Evolutionary conservation across 2,113 vertebrate genomes (phyloP), one percentile per base, ranked within the genome.

Genomic region (Pachyramphus minor): DNA sequence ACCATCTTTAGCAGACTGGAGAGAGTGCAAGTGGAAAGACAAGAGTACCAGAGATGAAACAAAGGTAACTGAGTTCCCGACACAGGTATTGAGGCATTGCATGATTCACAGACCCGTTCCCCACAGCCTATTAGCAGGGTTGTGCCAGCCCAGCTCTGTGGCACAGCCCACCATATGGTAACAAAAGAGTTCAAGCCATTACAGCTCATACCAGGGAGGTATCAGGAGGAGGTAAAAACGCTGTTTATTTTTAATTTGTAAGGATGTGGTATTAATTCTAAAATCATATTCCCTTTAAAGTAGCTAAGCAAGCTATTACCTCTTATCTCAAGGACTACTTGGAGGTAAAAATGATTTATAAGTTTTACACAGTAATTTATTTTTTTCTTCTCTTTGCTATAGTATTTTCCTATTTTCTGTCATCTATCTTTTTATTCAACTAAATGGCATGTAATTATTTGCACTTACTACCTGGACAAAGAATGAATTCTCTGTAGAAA

Each of bases 371-470:
- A 20, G 59, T 28, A 47, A 4, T 13, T 35, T 42, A 42, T 75
- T 81, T 60, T 84, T 60, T 44, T 4, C 12, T 42, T 59, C 39
- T 60, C 47, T 89, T 78, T 76, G 11, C 39, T 79, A 33, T 42
- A 72, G 52, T 66, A 56, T 82, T 66, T 44, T 63, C 30, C 35
- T 90, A 56, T 93, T 93, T 95, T 87, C 71, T 90, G 64, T 63
- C 84, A 87, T 94, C 74, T 89, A 52, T 78, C 63, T 96, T 94
- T 89, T 84, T 79, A 82, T 91, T 85, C 78, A 91, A 24, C 56
- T 89, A 91, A 96, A 91, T 82, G 69, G 33, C 84, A 77, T 64
- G 49, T 58, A 95, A 94, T 94, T 94, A 95, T 90, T 96, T 93
- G 69, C 59, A 87, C 78, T 94, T 91, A 87, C 60, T 79, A 73